Conservation (phyloP, 2,113 vertebrate genomes). For the Fregetta grallaria region DNA sequence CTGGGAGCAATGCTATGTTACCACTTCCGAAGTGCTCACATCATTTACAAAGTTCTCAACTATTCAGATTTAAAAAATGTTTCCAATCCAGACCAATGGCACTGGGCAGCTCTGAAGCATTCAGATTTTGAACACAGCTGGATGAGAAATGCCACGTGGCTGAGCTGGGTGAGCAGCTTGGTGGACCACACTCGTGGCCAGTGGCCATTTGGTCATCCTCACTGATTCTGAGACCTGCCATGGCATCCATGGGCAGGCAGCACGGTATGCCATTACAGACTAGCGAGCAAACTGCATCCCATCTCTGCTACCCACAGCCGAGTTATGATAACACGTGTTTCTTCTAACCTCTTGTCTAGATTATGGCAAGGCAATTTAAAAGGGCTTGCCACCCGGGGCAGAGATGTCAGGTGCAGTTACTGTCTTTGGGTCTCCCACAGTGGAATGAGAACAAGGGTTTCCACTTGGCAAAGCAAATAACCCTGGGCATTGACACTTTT, state of each 20-base stretch:
- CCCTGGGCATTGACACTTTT: neutral
- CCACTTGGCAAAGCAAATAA: neutral
- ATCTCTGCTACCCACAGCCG: neutral
- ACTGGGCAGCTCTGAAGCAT: neutral
- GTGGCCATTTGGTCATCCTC: neutral
- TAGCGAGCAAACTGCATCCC: neutral
- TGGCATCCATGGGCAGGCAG: neutral
- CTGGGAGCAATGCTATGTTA: neutral
- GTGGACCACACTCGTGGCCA: neutral
- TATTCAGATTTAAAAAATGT: neutral
- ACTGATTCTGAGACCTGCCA: neutral
- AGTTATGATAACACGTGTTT: accelerated
- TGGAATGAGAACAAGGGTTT: neutral
- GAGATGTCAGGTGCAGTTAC: neutral
- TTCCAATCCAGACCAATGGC: neutral
- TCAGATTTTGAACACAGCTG: neutral
- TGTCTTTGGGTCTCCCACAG: neutral
- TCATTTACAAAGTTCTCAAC: neutral
- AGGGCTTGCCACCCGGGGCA: neutral
- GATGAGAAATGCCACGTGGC: neutral
- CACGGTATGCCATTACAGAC: neutral
- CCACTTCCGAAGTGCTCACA: neutral
- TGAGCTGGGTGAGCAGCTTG: neutral
- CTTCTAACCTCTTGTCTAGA: neutral
- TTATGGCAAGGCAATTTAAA: neutral